Base-by-base conservation (phyloP, 2,113 vertebrate species). In the Leiothrix lutea region DNA sequence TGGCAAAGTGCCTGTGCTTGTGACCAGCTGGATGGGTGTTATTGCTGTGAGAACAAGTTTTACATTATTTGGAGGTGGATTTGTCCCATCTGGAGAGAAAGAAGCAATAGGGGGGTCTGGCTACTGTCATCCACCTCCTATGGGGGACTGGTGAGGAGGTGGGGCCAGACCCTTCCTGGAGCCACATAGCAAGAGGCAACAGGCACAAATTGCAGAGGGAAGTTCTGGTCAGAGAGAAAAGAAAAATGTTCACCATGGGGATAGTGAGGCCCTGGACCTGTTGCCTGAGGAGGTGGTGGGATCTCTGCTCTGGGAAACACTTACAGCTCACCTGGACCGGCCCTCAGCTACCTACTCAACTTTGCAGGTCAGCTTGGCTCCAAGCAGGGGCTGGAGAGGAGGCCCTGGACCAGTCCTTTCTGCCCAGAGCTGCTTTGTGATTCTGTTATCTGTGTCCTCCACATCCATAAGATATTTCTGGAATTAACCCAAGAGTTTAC, bases 111-210 rank as follows among this genome's bases (percentile, higher is more conserved):
- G 2, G 5, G 8, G 9, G 8, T 50, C 25, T 75, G 83, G 26
- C 12, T 66, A 5, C 18, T 38, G 24, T 35, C 35, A 66, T 35
- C 40, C 4, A 11, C 16, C 18, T 16, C 26, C 35, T n/a, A 0
- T 0, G 1, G 3, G 24, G 2, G 1, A 4, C 1, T 69, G 24
- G 21, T 71, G 66, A 82, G 48, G 33, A 80, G 24, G 36, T 60
- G 62, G 13, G 40, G 6, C 14, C 35, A 60, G 40, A 19, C 15
- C 80, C 42, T 73, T 36, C 54, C 56, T 58, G 33, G 38, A 78
- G 45, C 9, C 12, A 45, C 28, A 12, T 0, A 48, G 33, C 38
- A 66, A 86, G 53, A 86, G 36, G n/a, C 5, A 80, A 64, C 14
- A 64, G 38, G 61, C 5, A 1, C 22, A 60, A 67, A 48, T 9